Conservation (phyloP, 2,113 vertebrate genomes). For the Paedocypris sp. region DNA sequence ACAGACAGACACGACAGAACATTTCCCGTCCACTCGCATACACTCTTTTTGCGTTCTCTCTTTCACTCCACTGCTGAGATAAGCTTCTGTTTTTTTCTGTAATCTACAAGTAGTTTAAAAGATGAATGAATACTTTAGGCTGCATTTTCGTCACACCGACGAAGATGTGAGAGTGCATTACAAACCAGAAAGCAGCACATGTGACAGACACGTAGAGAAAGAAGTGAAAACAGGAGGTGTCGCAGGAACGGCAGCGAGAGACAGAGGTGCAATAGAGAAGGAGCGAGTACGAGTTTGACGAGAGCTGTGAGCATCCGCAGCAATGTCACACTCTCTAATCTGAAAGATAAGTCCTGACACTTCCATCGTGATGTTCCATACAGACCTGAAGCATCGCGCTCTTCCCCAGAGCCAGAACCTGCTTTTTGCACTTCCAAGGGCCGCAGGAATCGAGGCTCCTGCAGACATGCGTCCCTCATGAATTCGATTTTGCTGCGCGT, state of each 20-base stretch:
- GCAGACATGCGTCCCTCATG: slow-evolving; percentile 5
- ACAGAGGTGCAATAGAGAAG: background rate
- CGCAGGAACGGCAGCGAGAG: background rate
- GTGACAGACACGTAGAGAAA: too few species aligned
- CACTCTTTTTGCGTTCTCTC: too few species aligned
- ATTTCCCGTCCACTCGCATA: too few species aligned
- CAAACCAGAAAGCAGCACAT: too few species aligned
- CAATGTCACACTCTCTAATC: background rate
- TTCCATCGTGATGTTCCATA: slow-evolving; percentile 5
- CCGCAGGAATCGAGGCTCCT: background rate
- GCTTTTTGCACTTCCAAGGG: background rate
- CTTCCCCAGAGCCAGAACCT: background rate
- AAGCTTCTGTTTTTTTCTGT: too few species aligned
- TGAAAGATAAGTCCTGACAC: slow-evolving; percentile 15
- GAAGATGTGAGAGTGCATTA: too few species aligned
- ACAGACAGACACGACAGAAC: too few species aligned
- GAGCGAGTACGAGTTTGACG: background rate
- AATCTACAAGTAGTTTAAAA: too few species aligned
- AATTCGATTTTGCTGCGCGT: slow-evolving; percentile 6
- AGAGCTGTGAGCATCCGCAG: background rate
- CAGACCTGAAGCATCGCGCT: background rate
- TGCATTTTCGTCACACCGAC: too few species aligned
- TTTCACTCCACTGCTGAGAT: too few species aligned
- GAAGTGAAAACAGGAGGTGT: too few species aligned
- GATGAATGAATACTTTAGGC: too few species aligned